These are phyloP conservation scores for Papilio polyxenes DNA, from an alignment of 1,140 invertebrate genomes.

Conservation along the genomic window DNA sequence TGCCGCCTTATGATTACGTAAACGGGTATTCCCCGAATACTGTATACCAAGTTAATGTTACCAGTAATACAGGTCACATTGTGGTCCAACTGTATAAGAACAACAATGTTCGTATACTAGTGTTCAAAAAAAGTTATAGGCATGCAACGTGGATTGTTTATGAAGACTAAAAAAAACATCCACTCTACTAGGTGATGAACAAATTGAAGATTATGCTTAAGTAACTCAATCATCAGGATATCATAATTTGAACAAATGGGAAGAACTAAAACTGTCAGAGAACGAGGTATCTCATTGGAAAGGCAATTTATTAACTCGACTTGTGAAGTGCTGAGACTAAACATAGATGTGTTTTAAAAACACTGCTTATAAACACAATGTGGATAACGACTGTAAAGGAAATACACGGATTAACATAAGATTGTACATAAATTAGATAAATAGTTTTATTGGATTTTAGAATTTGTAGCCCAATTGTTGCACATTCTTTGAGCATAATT, in stretches of 20 bases:
- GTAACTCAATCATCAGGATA: slow-evolving; percentile 14
- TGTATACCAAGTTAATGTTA: not conserved
- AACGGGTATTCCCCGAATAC: not conserved
- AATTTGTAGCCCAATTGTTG: not conserved
- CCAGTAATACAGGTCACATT: not conserved
- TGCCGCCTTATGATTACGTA: not conserved
- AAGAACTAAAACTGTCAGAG: not conserved
- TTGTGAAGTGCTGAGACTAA: not conserved
- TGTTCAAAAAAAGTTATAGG: not conserved
- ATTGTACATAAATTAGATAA: not conserved
- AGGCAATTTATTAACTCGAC: not conserved
- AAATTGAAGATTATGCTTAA: not conserved
- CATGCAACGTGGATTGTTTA: not conserved
- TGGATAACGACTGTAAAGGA: not conserved
- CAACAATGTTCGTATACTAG: not conserved
- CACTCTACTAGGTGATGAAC: not conserved
- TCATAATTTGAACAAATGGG: not conserved
- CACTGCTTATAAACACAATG: not conserved
- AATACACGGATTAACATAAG: not conserved
- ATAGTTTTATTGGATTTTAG: no score
- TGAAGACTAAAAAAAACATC: not conserved
- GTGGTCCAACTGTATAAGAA: not conserved
- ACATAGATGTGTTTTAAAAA: not conserved
- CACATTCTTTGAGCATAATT: not conserved
- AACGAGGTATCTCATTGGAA: not conserved